These are phyloP conservation scores for Eubasilissa splendida DNA, from an alignment of 2,888 invertebrate species.

Conservation along the genomic window DNA sequence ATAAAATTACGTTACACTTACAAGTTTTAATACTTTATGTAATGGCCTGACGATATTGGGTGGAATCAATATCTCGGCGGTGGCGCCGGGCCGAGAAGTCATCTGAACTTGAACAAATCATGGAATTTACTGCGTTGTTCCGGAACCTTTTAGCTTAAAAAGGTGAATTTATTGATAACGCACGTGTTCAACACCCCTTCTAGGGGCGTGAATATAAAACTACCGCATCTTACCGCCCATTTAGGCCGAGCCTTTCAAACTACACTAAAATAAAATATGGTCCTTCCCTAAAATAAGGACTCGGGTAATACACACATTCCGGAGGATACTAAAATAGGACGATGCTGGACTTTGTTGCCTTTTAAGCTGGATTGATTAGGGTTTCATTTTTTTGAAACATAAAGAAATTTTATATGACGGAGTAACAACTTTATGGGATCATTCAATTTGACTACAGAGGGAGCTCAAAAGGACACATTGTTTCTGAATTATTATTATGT, in stretches of 20 bases:
- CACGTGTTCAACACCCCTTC: conserved; percentile 40
- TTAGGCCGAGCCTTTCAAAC: conserved; percentile 36
- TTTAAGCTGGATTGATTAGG: conserved; percentile 9
- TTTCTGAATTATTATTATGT: too few relatives aligned
- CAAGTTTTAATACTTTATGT: conserved; percentile 37
- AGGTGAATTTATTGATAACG: conserved; percentile 47
- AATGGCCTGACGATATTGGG: conserved; percentile 30
- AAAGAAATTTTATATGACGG: too few relatives aligned
- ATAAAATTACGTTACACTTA: conserved; percentile 43
- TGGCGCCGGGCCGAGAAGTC: conserved; percentile 32
- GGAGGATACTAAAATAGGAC: conserved; percentile 37
- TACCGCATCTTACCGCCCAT: conserved; percentile 32
- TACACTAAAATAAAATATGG: conserved; percentile 32
- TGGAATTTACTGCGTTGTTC: conserved; percentile 49
- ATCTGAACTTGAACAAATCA: conserved; percentile 51
- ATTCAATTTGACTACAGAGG: too few relatives aligned
- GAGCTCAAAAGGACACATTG: too few relatives aligned
- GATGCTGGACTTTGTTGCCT: conserved; percentile 25
- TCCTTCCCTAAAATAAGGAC: conserved; percentile 8
- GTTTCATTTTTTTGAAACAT: not conserved
- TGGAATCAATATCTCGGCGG: conserved; percentile 25
- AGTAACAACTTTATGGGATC: too few relatives aligned
- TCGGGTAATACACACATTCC: conserved; percentile 36
- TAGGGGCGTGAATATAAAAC: conserved; percentile 42
- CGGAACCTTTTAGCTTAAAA: conserved; percentile 51